A percentile compares a stretch with the other conserved stretches of the same genome.
These are phyloP conservation scores for Hyposoter didymator DNA, from an alignment of 2,888 invertebrate species.

Conservation along the genomic window DNA sequence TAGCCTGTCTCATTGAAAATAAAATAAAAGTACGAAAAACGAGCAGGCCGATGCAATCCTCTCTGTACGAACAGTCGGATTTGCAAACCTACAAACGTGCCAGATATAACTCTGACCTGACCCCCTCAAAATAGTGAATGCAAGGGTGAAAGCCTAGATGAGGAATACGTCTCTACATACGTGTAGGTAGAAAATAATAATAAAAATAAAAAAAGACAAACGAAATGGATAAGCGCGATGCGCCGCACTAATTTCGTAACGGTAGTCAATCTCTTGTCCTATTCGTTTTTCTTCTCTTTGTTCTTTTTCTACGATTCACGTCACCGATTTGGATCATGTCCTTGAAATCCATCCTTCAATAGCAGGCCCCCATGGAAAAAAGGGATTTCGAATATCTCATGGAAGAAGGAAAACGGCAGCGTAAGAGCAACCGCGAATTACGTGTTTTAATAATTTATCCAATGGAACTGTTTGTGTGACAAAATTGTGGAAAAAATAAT, in stretches of 20 bases:
- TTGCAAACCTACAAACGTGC: constrained; percentile 45
- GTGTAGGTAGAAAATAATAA: background rate
- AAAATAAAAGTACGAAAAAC: constrained; percentile 45
- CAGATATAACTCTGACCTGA: constrained; percentile 30
- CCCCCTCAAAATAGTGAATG: constrained; percentile 52
- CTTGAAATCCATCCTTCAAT: constrained; percentile 14
- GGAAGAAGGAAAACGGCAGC: background rate
- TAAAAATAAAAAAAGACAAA: constrained; percentile 69
- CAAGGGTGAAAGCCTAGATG: constrained; percentile 50
- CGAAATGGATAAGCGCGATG: constrained; percentile 81
- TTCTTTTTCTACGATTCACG: constrained; percentile 44
- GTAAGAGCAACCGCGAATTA: background rate
- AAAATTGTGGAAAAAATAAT: background rate
- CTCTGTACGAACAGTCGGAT: constrained; percentile 37
- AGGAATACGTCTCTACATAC: constrained; percentile 4
- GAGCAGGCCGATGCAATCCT: constrained; percentile 32
- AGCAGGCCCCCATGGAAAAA: background rate
- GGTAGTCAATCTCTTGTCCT: constrained; percentile 68
- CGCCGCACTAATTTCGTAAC: constrained; percentile 81
- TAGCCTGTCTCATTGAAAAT: constrained; percentile 74
- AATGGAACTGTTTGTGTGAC: background rate
- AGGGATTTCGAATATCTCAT: background rate
- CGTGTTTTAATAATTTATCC: background rate
- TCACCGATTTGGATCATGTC: background rate
- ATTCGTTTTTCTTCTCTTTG: constrained; percentile 40